phyloP scores from a whole-genome alignment of 2,797 vertebrate genomes.

The Philypnodon macrostomus region DNA sequence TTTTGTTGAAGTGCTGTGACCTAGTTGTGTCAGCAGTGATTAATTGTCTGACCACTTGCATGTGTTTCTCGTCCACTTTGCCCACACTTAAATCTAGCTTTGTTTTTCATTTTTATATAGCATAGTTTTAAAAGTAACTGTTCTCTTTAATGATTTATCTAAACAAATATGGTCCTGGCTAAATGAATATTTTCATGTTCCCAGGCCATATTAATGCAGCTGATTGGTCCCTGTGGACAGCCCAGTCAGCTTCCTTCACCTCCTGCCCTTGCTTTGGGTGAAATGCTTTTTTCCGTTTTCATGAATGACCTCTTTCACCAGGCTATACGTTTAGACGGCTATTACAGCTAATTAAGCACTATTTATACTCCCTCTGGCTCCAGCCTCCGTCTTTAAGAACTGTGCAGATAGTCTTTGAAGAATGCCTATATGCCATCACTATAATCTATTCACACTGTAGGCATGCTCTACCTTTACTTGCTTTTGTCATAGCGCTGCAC shows the following conservation, averaged over 20 bases:
- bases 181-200: conserved; percentile 11
- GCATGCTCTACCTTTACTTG: neutral
- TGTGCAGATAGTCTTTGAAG: conserved; percentile 4
- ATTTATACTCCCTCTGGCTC: conserved; percentile 11
- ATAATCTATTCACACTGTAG: conserved; percentile 2
- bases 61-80: conserved; percentile 11
- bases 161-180: conserved; percentile 3
- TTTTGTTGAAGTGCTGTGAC: neutral
- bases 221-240: neutral
- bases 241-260: conserved; percentile 6
- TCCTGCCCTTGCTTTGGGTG: neutral
- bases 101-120: conserved; percentile 1
- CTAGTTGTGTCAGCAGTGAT: conserved; percentile 10
- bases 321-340: conserved; percentile 13
- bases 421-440: neutral
- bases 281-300: conserved; percentile 3
- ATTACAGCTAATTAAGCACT: conserved; percentile 20
- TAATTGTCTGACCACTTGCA: neutral
- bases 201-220: conserved; percentile 10
- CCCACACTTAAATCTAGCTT: conserved; percentile 6
- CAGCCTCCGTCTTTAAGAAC: neutral
- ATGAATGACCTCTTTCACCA: conserved; percentile 16
- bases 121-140: neutral
- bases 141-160: neutral
- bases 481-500: too few species aligned